Evolutionary conservation across 2,797 vertebrate species (phyloP).

Genomic region (Macrochelys suwanniensis): DNA sequence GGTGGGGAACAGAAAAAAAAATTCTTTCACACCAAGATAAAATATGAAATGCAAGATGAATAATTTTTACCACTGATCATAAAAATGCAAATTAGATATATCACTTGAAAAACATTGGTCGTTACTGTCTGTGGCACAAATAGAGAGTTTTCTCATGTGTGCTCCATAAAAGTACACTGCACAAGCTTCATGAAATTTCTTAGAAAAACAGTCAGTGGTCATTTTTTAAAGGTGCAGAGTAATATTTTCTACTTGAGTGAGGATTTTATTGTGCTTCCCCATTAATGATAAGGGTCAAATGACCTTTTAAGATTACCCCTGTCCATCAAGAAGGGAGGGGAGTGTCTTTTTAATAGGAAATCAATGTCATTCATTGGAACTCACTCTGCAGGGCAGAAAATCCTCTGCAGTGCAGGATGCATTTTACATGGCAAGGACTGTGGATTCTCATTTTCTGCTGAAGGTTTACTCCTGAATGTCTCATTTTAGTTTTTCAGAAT

Average conservation of each 20-base stretch:
- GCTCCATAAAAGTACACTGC: background rate
- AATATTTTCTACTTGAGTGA: background rate
- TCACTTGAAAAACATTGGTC: background rate
- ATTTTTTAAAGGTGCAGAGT: conserved; percentile 53
- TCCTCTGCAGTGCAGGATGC: background rate
- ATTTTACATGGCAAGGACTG: background rate
- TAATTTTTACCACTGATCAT: background rate
- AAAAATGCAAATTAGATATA: background rate
- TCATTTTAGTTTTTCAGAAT: background rate
- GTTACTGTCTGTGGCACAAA: conserved; percentile 2
- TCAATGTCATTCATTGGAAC: background rate
- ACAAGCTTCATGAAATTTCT: conserved; percentile 4
- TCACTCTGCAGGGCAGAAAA: background rate
- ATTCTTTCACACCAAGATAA: background rate
- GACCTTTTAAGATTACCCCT: conserved; percentile 10
- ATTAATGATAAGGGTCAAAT: background rate
- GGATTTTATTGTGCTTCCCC: conserved; percentile 21
- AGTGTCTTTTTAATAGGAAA: background rate
- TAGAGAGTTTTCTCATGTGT: conserved; percentile 5
- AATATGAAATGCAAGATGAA: background rate
- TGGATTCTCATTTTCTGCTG: background rate
- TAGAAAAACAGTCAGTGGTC: conserved; percentile 37
- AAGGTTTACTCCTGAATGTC: background rate
- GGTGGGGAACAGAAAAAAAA: background rate
- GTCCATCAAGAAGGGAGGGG: background rate